A percentile compares a stretch with the other conserved stretches of the same genome.
Conservation (phyloP, 2,888 invertebrate species). For the Aelia acuminata region DNA sequence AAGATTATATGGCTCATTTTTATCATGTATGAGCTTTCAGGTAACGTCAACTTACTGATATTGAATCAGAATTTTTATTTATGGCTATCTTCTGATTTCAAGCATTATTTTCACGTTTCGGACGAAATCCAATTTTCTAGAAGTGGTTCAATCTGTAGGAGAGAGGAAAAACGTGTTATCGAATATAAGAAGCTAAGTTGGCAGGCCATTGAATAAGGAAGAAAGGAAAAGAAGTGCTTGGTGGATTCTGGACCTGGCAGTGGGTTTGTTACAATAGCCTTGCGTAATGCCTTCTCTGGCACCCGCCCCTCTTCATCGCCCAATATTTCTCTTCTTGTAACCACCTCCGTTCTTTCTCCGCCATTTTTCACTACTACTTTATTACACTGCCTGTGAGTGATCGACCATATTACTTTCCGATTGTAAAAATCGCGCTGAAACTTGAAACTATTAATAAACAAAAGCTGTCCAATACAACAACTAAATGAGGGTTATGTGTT, state of each 20-base stretch:
- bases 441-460: too few relatives aligned
- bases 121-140: neutral
- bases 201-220: neutral
- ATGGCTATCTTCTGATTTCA: too few relatives aligned
- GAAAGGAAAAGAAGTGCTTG: neutral
- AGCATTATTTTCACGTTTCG: neutral
- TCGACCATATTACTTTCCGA: neutral
- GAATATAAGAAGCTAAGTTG: neutral
- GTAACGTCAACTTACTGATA: too few relatives aligned
- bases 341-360: neutral
- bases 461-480: too few relatives aligned
- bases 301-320: neutral
- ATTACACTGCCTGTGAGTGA: neutral
- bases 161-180: neutral
- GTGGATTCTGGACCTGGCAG: neutral
- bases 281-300: neutral
- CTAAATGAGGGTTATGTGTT: too few relatives aligned
- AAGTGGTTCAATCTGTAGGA: too few relatives aligned
- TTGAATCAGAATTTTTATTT: too few relatives aligned
- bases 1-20: too few relatives aligned
- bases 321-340: neutral
- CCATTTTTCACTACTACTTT: neutral
- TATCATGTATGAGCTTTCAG: too few relatives aligned
- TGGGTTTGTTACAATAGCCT: slow-evolving; percentile 5
- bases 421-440: neutral